Conservation (phyloP, 1,140 invertebrate genomes). For the Leptopilina boulardi region DNA sequence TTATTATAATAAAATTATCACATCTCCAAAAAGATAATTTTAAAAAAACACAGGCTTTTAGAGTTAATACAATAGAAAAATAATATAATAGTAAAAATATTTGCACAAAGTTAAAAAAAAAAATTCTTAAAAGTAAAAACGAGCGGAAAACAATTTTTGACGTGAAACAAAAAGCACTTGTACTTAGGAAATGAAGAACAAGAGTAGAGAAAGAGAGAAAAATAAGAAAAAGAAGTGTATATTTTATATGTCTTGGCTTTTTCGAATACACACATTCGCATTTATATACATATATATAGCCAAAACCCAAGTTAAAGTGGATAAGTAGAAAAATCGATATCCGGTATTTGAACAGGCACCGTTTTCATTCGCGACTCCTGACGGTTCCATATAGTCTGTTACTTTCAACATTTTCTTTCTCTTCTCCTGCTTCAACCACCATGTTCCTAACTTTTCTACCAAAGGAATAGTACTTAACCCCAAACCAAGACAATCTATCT, state of each 20-base stretch:
- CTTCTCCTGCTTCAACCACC: background rate
- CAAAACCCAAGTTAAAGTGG: background rate
- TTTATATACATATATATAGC: background rate
- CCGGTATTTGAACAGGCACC: slow-evolving; percentile 8
- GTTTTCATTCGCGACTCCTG: background rate
- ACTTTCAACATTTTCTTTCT: slow-evolving; percentile 7
- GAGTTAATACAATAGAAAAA: background rate
- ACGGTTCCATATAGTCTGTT: slow-evolving; percentile 3
- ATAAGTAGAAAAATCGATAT: slow-evolving; percentile 18
- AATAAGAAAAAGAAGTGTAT: slow-evolving; percentile 14
- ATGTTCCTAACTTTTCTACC: background rate
- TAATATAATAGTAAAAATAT: background rate
- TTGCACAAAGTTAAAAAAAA: background rate
- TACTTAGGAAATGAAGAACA: background rate
- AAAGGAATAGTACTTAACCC: slow-evolving; percentile 12
- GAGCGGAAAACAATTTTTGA: background rate
- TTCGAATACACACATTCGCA: background rate
- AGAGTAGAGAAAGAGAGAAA: background rate
- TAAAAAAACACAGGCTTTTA: no score
- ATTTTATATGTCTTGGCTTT: background rate
- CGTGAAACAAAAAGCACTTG: background rate
- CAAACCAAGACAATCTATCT: slow-evolving; percentile 2
- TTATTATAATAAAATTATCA: no score
- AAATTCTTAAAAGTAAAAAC: background rate
- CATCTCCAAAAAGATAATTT: no score